Conservation (phyloP, 37 sponge, comb jelly and placozoan genomes). For the Ephydatia muelleri region DNA sequence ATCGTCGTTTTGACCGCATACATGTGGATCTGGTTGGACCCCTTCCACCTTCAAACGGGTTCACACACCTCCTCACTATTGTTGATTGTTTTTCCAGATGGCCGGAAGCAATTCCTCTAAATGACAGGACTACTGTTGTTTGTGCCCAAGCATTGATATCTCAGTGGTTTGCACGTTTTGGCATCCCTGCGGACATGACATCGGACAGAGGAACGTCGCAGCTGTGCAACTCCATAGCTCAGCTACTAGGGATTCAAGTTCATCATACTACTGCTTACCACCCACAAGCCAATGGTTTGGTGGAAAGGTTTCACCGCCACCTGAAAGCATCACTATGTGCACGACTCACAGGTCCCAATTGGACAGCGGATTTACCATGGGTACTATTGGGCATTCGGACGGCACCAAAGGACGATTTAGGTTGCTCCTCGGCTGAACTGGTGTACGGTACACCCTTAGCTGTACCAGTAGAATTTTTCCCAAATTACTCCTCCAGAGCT, state of each 20-base stretch:
- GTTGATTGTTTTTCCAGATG: too few species aligned
- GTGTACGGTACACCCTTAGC: constrained; percentile 28
- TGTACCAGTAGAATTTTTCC: constrained; percentile 37
- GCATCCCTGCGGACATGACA: constrained; percentile 33
- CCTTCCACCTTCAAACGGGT: constrained; percentile 35
- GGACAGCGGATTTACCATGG: constrained; percentile 33
- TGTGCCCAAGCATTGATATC: constrained; percentile 30
- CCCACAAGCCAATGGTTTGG: constrained; percentile 39
- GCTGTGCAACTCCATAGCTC: constrained; percentile 14
- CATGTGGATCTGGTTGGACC: constrained; percentile 36
- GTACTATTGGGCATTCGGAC: too few species aligned
- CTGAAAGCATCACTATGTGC: constrained; percentile 28
- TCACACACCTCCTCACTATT: constrained; percentile 27
- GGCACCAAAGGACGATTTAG: constrained; percentile 37
- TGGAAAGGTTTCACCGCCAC: constrained; percentile 37
- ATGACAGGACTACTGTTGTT: constrained; percentile 13
- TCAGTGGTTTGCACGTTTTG: constrained; percentile 29
- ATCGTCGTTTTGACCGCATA: too few species aligned
- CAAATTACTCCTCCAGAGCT: background rate
- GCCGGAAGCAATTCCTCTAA: constrained; percentile 35
- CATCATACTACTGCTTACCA: constrained; percentile 53
- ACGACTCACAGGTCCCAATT: constrained; percentile 18
- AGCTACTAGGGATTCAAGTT: constrained; percentile 17
- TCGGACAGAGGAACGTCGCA: constrained; percentile 41
- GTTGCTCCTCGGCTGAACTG: constrained; percentile 25